Evolutionary conservation across 2,888 invertebrate species (phyloP).

Genomic region (Actias luna): DNA sequence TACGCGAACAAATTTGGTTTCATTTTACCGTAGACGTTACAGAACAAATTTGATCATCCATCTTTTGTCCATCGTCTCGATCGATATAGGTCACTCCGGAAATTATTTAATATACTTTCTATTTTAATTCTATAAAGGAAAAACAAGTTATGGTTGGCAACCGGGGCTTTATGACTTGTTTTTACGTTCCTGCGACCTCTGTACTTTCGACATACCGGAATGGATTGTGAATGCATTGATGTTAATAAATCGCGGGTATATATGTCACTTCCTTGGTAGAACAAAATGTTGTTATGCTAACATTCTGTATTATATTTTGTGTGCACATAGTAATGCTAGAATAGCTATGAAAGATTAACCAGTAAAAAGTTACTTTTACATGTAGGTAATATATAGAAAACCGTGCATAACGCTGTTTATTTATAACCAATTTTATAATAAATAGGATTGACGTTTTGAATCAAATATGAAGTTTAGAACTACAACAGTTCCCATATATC

Average conservation of each 20-base stretch:
- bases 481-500: too few species aligned
- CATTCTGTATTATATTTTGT: neutral
- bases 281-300: neutral
- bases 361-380: too few species aligned
- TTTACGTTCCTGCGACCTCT: constrained; percentile 16
- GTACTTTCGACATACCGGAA: constrained; percentile 9
- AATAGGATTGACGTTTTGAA: too few species aligned
- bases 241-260: neutral
- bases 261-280: neutral
- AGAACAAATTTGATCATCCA: constrained; percentile 45
- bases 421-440: too few species aligned
- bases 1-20: constrained; percentile 18
- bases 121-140: constrained; percentile 41
- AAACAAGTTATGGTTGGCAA: constrained; percentile 21
- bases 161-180: constrained; percentile 12
- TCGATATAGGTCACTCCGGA: constrained; percentile 65
- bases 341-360: neutral
- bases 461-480: too few species aligned
- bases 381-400: too few species aligned
- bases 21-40: constrained; percentile 22
- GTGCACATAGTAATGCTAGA: neutral
- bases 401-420: too few species aligned
- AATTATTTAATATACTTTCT: constrained; percentile 50
- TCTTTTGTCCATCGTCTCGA: constrained; percentile 59
- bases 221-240: neutral